These are phyloP conservation scores for Acanthacorydalis orientalis DNA, from an alignment of 2,888 invertebrate species.

Conservation along the genomic window DNA sequence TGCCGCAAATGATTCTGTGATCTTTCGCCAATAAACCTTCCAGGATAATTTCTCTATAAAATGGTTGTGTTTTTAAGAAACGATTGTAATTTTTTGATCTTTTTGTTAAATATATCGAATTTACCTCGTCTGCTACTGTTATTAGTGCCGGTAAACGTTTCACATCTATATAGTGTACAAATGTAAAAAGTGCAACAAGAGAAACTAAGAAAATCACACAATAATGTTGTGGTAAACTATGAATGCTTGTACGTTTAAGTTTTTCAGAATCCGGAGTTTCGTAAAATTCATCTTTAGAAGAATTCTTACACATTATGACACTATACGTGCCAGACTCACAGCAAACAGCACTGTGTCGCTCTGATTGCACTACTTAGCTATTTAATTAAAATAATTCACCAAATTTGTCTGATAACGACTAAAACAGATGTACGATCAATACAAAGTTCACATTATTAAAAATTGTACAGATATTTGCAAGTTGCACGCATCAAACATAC, in stretches of 20 bases:
- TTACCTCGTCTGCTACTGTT: not conserved
- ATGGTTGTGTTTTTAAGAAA: not conserved
- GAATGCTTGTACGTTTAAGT: not conserved
- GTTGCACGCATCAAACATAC: too few relatives aligned
- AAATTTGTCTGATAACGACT: too few relatives aligned
- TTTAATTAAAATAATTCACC: too few relatives aligned
- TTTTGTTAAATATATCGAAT: not conserved
- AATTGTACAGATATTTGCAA: too few relatives aligned
- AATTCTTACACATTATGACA: not conserved
- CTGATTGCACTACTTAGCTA: too few relatives aligned
- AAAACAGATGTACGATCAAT: too few relatives aligned
- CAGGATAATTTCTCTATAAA: slow-evolving; percentile 20
- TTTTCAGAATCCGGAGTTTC: not conserved
- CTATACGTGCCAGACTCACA: too few relatives aligned
- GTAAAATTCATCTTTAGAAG: not conserved
- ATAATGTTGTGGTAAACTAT: not conserved
- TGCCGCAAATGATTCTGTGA: slow-evolving; percentile 43
- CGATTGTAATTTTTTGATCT: too few relatives aligned
- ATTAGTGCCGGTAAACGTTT: not conserved
- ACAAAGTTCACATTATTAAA: too few relatives aligned
- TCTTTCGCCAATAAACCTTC: slow-evolving; percentile 48
- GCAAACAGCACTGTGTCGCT: too few relatives aligned
- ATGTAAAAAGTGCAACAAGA: not conserved
- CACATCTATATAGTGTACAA: not conserved
- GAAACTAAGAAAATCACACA: not conserved